These are phyloP conservation scores for Ophonus ardosiacus DNA, from an alignment of 2,888 invertebrate genomes.

Conservation along the genomic window DNA sequence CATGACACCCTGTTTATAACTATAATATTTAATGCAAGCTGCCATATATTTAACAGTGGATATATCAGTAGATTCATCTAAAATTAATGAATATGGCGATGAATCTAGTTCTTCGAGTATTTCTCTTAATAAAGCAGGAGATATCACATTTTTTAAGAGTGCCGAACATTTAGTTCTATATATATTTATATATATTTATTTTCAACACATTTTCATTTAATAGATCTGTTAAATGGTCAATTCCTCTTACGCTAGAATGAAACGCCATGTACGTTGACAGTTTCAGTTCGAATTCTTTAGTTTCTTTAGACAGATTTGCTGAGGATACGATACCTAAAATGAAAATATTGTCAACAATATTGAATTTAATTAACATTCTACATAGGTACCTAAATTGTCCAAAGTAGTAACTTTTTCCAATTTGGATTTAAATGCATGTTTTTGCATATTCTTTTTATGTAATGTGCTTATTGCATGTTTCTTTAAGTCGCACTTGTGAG, in stretches of 20 bases:
- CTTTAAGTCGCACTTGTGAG: too few relatives aligned
- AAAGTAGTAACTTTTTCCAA: too few relatives aligned
- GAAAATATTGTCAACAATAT: too few relatives aligned
- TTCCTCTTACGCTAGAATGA: constrained; percentile 65
- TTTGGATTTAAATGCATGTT: too few relatives aligned
- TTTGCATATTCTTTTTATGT: too few relatives aligned
- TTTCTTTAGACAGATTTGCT: constrained; percentile 50
- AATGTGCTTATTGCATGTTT: too few relatives aligned
- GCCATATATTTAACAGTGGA: constrained; percentile 67
- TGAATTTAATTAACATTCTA: too few relatives aligned
- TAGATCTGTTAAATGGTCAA: constrained; percentile 66
- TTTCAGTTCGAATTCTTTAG: constrained; percentile 64
- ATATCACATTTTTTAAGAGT: constrained; percentile 66
- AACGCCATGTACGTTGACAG: constrained; percentile 65
- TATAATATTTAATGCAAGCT: constrained; percentile 67
- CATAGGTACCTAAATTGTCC: too few relatives aligned
- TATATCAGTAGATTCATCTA: constrained; percentile 68
- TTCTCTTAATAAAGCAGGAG: constrained; percentile 66
- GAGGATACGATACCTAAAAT: too few relatives aligned
- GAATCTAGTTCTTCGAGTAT: constrained; percentile 66
- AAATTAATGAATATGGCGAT: constrained; percentile 66
- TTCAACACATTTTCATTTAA: too few relatives aligned
- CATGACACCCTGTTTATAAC: constrained; percentile 63
- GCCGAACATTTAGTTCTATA: constrained; percentile 66
- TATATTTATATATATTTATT: constrained; percentile 49